Evolutionary conservation across 2,113 vertebrate genomes (phyloP).

Genomic region (Apteryx mantelli): DNA sequence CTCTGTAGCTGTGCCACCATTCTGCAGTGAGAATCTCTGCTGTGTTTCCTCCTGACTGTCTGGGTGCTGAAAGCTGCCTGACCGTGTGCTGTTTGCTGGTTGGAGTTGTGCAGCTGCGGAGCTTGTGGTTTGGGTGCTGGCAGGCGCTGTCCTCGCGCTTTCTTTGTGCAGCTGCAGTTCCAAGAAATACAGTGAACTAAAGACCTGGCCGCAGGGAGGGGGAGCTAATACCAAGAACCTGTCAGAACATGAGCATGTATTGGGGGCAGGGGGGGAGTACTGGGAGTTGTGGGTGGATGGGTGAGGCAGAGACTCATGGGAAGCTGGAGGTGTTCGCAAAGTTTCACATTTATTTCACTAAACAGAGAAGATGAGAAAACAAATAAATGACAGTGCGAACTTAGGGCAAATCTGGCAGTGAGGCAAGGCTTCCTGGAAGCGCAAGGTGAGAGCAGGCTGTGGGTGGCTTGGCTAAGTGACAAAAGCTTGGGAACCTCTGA

Average conservation of each 20-base stretch:
- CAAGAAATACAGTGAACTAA: conserved; percentile 67
- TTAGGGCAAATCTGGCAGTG: background rate
- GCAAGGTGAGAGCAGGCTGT: conserved; percentile 3
- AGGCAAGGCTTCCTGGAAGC: conserved; percentile 48
- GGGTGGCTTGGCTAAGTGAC: background rate
- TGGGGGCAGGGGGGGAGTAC: background rate
- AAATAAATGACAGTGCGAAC: background rate
- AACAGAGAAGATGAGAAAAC: background rate
- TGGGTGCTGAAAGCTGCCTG: background rate
- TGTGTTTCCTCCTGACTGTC: background rate
- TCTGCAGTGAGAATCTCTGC: background rate
- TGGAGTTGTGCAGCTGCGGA: conserved; percentile 14
- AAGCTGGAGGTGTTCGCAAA: background rate
- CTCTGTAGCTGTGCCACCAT: background rate
- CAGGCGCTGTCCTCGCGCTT: background rate
- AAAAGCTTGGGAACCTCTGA: conserved; percentile 5
- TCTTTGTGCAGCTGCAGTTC: conserved; percentile 70
- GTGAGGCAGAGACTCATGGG: conserved; percentile 42
- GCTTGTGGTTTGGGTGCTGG: conserved; percentile 52
- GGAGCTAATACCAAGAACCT: conserved; percentile 40
- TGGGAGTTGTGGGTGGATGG: background rate
- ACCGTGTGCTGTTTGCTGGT: background rate
- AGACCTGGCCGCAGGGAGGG: conserved; percentile 36
- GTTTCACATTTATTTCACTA: background rate
- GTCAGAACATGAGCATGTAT: background rate